phyloP scores from a whole-genome alignment of 2,797 vertebrate genomes.

The Enteromius radiatus region DNA sequence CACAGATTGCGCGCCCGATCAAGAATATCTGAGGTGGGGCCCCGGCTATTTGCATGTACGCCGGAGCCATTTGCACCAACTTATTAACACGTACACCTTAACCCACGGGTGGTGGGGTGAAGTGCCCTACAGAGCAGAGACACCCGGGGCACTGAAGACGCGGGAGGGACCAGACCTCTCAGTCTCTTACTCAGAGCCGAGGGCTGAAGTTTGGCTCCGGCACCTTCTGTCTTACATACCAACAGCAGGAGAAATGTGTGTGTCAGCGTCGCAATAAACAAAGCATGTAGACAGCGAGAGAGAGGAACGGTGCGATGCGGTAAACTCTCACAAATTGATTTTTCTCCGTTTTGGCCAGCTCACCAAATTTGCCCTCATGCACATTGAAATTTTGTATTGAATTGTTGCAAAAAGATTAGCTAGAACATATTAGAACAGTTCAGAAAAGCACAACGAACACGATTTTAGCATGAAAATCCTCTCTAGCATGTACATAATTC shows the following conservation, averaged over 20 bases:
- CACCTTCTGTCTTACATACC: conserved; percentile 51
- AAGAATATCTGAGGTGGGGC: conserved; percentile 79
- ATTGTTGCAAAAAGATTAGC: neutral
- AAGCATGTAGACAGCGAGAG: conserved; percentile 29
- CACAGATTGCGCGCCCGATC: conserved; percentile 83
- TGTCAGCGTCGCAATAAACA: conserved; percentile 35
- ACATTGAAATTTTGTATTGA: neutral
- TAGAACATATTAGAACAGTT: neutral
- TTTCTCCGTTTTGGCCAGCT: conserved; percentile 11
- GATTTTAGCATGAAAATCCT: neutral
- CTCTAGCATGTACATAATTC: neutral
- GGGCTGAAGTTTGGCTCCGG: conserved; percentile 53
- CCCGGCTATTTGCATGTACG: conserved; percentile 70
- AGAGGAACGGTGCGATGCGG: conserved; percentile 12
- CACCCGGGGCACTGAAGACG: conserved; percentile 50
- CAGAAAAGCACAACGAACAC: neutral
- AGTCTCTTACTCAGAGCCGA: conserved; percentile 42
- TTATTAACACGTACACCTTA: conserved; percentile 85
- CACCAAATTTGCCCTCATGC: neutral
- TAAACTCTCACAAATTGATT: conserved; percentile 44
- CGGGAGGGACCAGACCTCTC: conserved; percentile 57
- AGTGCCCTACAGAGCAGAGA: conserved; percentile 61
- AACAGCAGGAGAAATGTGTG: conserved; percentile 38
- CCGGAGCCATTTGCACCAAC: conserved; percentile 77
- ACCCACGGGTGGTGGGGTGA: conserved; percentile 70